These are phyloP conservation scores for Thymelicus sylvestris DNA, from an alignment of 2,888 invertebrate species.

Conservation along the genomic window DNA sequence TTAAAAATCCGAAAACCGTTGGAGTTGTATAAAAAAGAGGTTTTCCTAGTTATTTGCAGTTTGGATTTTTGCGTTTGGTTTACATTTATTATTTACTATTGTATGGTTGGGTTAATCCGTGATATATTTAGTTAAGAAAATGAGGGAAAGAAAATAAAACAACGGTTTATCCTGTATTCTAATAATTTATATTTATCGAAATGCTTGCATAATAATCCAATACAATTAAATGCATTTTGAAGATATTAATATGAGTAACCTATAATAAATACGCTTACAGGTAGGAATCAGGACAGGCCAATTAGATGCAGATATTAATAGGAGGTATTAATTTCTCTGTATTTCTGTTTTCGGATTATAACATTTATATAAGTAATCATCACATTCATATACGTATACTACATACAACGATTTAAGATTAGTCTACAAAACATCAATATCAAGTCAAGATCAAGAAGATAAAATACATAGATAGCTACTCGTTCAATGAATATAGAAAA, in stretches of 20 bases:
- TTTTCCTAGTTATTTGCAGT: too few species aligned
- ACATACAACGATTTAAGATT: slow-evolving; percentile 1
- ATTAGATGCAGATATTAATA: background rate
- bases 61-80: too few species aligned
- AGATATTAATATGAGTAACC: background rate
- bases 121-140: too few species aligned
- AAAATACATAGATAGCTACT: slow-evolving; percentile 22
- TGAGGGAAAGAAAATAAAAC: slow-evolving; percentile 18
- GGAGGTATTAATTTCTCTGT: background rate
- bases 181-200: slow-evolving; percentile 25
- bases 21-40: too few species aligned
- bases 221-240: slow-evolving; percentile 20
- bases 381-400: background rate
- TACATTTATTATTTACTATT: too few species aligned
- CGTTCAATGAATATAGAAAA: slow-evolving; percentile 12
- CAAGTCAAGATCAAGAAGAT: background rate
- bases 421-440: slow-evolving; percentile 31
- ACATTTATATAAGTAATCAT: slow-evolving; percentile 8
- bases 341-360: slow-evolving; percentile 4
- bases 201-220: slow-evolving; percentile 19
- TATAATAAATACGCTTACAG: background rate
- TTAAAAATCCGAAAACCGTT: too few species aligned
- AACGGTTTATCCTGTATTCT: slow-evolving; percentile 13
- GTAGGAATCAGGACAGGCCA: background rate
- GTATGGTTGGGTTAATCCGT: too few species aligned